These are phyloP conservation scores for Willisornis vidua DNA, from an alignment of 2,113 vertebrate genomes.

Conservation along the genomic window DNA sequence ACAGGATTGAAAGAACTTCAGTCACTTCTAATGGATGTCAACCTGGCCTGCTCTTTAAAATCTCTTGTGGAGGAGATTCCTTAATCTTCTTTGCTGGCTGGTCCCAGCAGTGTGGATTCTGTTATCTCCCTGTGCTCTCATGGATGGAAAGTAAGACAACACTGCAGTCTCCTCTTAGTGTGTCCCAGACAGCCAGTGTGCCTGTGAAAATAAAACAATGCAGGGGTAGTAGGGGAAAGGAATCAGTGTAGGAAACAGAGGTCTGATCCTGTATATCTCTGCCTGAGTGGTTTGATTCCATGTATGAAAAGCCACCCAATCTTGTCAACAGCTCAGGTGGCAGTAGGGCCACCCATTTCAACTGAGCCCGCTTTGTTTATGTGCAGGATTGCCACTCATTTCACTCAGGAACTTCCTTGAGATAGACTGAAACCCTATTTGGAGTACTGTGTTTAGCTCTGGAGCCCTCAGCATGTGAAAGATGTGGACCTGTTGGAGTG, in stretches of 20 bases:
- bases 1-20: background rate
- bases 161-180: background rate
- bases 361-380: background rate
- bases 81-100: background rate
- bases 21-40: background rate
- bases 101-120: background rate
- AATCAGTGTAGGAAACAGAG: background rate
- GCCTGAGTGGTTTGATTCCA: rapidly evolving
- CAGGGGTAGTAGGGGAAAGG: rapidly evolving
- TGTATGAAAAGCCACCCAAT: background rate
- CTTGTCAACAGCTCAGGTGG: background rate
- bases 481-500: background rate
- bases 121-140: background rate
- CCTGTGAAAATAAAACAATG: background rate
- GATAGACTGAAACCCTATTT: background rate
- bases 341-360: background rate
- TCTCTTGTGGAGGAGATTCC: background rate
- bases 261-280: background rate
- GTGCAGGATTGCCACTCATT: background rate
- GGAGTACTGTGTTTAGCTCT: background rate
- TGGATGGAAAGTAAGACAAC: background rate
- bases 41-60: background rate
- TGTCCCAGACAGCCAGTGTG: background rate
- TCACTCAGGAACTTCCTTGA: background rate
- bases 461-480: background rate